Evolutionary conservation across 2,797 vertebrate genomes (phyloP).

Genomic region (Etheostoma perlongum): DNA sequence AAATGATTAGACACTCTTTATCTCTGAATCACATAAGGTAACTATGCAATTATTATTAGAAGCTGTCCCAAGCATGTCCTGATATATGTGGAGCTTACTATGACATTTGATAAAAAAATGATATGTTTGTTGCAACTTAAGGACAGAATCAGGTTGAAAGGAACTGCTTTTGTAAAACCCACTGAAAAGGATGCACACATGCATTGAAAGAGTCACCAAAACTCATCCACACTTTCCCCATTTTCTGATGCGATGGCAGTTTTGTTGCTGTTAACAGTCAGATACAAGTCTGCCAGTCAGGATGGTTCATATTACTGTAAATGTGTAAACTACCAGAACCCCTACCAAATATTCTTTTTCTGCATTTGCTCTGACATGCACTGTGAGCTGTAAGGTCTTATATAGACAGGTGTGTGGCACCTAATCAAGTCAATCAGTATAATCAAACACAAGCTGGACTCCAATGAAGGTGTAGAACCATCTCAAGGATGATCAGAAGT

Average conservation of each 20-base stretch:
- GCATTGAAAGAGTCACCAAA: slow-evolving; percentile 5
- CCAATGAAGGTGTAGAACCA: too few species aligned
- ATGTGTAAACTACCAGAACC: not conserved
- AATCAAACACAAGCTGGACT: too few species aligned
- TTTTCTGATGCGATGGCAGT: slow-evolving; percentile 5
- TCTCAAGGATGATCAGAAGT: too few species aligned
- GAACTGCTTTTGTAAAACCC: not conserved
- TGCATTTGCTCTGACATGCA: too few species aligned
- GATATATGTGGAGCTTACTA: slow-evolving; percentile 44
- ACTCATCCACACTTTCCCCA: slow-evolving; percentile 9
- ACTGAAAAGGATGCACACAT: not conserved
- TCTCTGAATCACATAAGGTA: slow-evolving; percentile 74
- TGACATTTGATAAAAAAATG: slow-evolving; percentile 22
- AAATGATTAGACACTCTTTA: slow-evolving; percentile 78
- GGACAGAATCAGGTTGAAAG: slow-evolving; percentile 25
- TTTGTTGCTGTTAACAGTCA: not conserved
- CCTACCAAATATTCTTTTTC: not conserved
- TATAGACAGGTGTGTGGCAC: too few species aligned
- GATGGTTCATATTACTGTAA: not conserved
- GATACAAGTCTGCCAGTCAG: not conserved
- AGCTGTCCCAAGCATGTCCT: slow-evolving; percentile 51
- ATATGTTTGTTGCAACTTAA: slow-evolving; percentile 15
- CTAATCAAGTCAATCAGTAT: too few species aligned
- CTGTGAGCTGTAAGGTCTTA: too few species aligned
- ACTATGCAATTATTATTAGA: slow-evolving; percentile 71